Evolutionary conservation across 2,888 invertebrate genomes (phyloP), one percentile per base, ranked within the genome.

Genomic region (Drosophila rubida): DNA sequence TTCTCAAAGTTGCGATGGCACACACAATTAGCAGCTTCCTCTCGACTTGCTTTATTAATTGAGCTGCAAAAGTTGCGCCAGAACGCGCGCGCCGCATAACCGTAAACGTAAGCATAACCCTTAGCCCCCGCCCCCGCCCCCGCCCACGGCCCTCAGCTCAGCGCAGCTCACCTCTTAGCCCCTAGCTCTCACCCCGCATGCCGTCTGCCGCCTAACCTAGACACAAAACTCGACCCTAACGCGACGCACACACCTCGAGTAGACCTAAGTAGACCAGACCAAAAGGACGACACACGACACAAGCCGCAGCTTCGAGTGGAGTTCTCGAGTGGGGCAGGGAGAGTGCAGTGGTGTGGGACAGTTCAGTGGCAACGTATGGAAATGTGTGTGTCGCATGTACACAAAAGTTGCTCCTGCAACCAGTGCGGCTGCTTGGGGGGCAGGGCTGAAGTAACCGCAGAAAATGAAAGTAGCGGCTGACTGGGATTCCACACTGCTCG

Each of bases 11-110:
- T 76, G 66, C 59, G 63, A 58, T 57, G 55, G 68, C 84, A 69
- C 86, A 86, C 78, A 83, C 88, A 85, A 85, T 85, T 85, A 85
- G 85, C 82, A 85, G 87, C 82, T 87, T 88, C 82, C 84, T 81
- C 75, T 76, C 65, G 74, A 79, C 70, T 87, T 79, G 82, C 80
- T 85, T 85, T 85, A 88, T 85, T 87, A 88, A 88, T 88, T 87
- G 88, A 87, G 88, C 83, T 74, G 75, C 83, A 87, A 79, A 87
- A 87, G 87, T 85, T 85, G 65, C 64, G 66, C 85, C 66, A 57
- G 67, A 68, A 73, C 69, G 80, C 13, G 32, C 77, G 35, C 77
- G 78, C 63, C 63, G 19, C 73, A 64, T 53, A 62, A 60, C 59
- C 51, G 72, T 59, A 79, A 75, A 66, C 75, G 78, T 71, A 66